A percentile compares a stretch with the other conserved stretches of the same genome.
phyloP scores from a whole-genome alignment of 1,140 invertebrate species.

The Galleria mellonella region DNA sequence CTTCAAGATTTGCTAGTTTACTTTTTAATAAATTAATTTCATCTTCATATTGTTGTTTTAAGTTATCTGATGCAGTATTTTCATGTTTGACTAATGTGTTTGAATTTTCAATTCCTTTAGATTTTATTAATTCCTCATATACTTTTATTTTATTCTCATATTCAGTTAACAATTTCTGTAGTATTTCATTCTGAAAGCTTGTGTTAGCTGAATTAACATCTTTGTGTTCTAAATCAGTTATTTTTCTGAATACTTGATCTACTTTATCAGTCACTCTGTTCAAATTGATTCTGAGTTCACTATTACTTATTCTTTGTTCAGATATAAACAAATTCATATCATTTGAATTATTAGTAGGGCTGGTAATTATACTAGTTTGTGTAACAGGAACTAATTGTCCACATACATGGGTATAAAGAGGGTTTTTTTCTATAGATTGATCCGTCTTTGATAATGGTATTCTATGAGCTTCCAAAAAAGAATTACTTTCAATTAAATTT shows the following conservation, averaged over 20 bases:
- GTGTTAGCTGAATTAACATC: constrained; percentile 8
- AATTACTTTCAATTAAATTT: constrained; percentile 13
- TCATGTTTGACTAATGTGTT: background rate
- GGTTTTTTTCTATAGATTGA: constrained; percentile 9
- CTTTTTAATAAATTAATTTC: constrained; percentile 14
- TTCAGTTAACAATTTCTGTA: constrained; percentile 45
- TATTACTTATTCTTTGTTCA: constrained; percentile 58
- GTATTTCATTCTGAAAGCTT: constrained; percentile 34
- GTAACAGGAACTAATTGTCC: constrained; percentile 30
- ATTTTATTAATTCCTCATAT: constrained; percentile 44
- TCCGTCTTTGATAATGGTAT: constrained; percentile 14
- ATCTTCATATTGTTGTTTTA: constrained; percentile 11
- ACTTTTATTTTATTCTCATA: constrained; percentile 57
- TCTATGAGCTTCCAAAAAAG: constrained; percentile 15
- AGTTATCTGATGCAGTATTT: constrained; percentile 10
- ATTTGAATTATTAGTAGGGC: constrained; percentile 7
- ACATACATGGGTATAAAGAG: constrained; percentile 15
- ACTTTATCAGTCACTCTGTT: constrained; percentile 51
- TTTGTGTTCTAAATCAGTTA: constrained; percentile 20
- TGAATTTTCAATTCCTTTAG: constrained; percentile 19
- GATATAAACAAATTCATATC: constrained; percentile 43
- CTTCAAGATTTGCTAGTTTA: constrained; percentile 17
- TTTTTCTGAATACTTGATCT: constrained; percentile 37
- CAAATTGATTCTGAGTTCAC: constrained; percentile 57
- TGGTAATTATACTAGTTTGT: constrained; percentile 16